phyloP scores from a whole-genome alignment of 2,797 vertebrate genomes.

The Notolepis coatsorum region DNA sequence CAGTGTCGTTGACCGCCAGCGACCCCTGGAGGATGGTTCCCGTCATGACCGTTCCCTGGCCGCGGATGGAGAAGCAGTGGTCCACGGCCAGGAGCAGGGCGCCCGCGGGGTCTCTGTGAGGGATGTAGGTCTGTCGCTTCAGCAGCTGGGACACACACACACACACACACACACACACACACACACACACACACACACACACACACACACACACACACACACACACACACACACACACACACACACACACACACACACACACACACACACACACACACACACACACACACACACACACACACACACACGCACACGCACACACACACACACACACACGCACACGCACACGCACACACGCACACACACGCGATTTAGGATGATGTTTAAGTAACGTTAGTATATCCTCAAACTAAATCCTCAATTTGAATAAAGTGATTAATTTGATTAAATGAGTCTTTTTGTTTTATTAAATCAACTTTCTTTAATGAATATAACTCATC shows the following conservation, averaged over 20 bases:
- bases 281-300: slow-evolving; percentile 8
- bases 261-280: slow-evolving; percentile 8
- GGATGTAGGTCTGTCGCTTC: slow-evolving; percentile 92
- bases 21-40: slow-evolving; percentile 96
- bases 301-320: neutral
- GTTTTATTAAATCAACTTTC: no score
- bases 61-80: slow-evolving; percentile 98
- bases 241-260: slow-evolving; percentile 6
- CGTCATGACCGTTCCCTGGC: slow-evolving; percentile 98
- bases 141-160: slow-evolving; percentile 83
- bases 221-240: neutral
- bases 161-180: neutral
- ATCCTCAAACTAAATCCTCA: no score
- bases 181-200: slow-evolving; percentile 6
- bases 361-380: no score
- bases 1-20: slow-evolving; percentile 90
- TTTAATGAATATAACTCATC: no score
- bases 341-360: neutral
- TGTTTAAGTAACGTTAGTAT: no score
- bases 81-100: slow-evolving; percentile 96
- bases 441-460: no score
- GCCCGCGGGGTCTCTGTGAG: slow-evolving; percentile 90
- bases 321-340: neutral
- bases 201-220: neutral
- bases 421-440: no score